Conservation (phyloP, 2,113 vertebrate species). For the Microtus pennsylvanicus region DNA sequence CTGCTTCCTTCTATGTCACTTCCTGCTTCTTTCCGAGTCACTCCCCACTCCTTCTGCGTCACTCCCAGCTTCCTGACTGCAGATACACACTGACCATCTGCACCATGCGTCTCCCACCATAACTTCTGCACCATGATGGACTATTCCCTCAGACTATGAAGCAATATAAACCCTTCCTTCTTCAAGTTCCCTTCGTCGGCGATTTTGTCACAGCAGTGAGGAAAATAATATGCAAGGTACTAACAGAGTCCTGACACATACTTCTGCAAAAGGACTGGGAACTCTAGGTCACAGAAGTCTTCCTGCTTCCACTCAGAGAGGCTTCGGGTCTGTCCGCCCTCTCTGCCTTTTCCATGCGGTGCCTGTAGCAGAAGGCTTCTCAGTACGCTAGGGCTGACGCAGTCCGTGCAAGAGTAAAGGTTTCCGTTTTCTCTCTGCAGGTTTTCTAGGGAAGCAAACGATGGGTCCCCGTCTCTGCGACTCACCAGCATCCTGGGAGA, state of each 20-base stretch:
- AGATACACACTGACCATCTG: neutral
- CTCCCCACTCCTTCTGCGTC: too few relatives aligned
- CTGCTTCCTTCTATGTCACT: too few relatives aligned
- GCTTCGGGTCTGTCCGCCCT: neutral
- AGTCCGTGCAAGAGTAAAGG: neutral
- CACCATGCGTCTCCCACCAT: too few relatives aligned
- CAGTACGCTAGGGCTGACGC: rapidly evolving
- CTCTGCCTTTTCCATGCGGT: neutral
- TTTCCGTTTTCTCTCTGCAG: neutral
- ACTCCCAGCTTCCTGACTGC: neutral
- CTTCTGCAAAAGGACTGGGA: neutral
- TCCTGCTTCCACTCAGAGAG: neutral
- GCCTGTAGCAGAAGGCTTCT: neutral
- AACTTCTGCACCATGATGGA: neutral
- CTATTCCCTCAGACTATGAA: neutral
- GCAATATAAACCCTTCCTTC: neutral
- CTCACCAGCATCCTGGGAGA: neutral
- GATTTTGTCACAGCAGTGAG: neutral
- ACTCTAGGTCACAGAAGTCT: neutral
- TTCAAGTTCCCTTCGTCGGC: rapidly evolving
- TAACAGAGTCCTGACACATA: neutral
- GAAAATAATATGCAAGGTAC: neutral
- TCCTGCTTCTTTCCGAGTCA: too few relatives aligned
- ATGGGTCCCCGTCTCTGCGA: neutral
- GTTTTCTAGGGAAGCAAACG: neutral